Evolutionary conservation across 2,797 vertebrate species (phyloP).

Genomic region (Acanthornis magna): DNA sequence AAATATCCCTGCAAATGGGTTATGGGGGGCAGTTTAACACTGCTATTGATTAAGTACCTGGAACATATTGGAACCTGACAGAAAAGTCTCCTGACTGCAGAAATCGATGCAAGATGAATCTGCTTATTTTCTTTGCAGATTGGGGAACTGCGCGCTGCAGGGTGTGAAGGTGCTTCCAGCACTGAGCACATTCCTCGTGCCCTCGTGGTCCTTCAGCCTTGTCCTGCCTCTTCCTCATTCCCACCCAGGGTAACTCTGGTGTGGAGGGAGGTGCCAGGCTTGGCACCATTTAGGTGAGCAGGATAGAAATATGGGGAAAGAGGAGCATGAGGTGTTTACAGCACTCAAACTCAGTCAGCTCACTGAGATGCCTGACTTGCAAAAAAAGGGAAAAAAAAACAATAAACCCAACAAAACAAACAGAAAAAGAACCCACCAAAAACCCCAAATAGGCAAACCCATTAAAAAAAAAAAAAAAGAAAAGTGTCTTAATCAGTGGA

Average conservation of each 20-base stretch:
- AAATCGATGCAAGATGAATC: not conserved
- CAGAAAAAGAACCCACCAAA: no score
- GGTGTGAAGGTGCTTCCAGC: not conserved
- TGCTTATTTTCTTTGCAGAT: not conserved
- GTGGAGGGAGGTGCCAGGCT: not conserved
- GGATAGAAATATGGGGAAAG: not conserved
- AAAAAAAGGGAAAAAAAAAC: not conserved
- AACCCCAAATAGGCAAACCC: no score
- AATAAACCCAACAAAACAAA: not conserved
- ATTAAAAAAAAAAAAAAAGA: not conserved
- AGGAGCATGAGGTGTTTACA: rapidly evolving
- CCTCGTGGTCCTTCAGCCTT: rapidly evolving
- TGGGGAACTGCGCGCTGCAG: not conserved
- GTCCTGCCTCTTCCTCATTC: not conserved
- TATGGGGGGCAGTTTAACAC: not conserved
- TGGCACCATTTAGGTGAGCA: not conserved
- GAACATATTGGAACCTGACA: not conserved
- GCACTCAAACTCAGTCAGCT: not conserved
- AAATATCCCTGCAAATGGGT: conserved; percentile 42
- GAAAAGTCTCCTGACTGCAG: not conserved
- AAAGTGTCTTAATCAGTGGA: not conserved
- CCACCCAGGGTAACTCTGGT: rapidly evolving
- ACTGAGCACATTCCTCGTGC: rapidly evolving
- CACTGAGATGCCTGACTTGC: not conserved
- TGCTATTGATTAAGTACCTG: not conserved